Evolutionary conservation across 2,888 invertebrate genomes (phyloP), one percentile per base, ranked within the genome.

Genomic region (Diarsia brunnea): DNA sequence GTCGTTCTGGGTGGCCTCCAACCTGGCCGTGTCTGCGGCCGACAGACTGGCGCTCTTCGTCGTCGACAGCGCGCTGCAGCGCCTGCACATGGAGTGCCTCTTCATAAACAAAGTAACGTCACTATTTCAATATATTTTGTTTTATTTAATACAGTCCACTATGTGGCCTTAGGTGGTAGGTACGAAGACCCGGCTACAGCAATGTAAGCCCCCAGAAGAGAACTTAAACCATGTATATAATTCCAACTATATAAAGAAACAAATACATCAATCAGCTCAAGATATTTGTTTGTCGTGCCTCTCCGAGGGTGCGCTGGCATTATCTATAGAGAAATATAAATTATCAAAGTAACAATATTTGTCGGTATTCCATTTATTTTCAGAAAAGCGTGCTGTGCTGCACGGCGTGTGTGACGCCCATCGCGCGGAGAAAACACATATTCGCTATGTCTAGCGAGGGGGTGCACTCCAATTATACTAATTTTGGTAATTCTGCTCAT

Each of bases 1-100:
- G 89, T 97, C 96, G 82, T 96, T 94, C 93, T 96, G 96, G 96
- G 94, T 93, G 90, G 95, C 95, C 73, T 93, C 94, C 61, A 96
- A 96, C 93, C 90, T 96, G 91, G 85, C 94, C 89, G 92, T 95
- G 88, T 73, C 93, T 75, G 80, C 88, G 85, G 92, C 93, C 81
- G 96, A 95, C 90, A 92, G 95, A 0, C 92, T 94, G 16, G 92
- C 93, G 86, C 92, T 96, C 70, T 93, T 96, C 91, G 85, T 76
- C 24, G 93, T 91, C 11, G 95, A 95, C 91, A 90, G 92, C 92
- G 95, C 94, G 83, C 92, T 95, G 90, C 91, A 93, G 88, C 92
- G 96, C 12, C 93, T 96, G 87, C 93, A 92, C 90, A 92, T 95
- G 93, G 95, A 92, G 88, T 91, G 94, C 85, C 84, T 87, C 75